Evolutionary conservation across 2,113 vertebrate species (phyloP).

Genomic region (Apodemus speciosus): DNA sequence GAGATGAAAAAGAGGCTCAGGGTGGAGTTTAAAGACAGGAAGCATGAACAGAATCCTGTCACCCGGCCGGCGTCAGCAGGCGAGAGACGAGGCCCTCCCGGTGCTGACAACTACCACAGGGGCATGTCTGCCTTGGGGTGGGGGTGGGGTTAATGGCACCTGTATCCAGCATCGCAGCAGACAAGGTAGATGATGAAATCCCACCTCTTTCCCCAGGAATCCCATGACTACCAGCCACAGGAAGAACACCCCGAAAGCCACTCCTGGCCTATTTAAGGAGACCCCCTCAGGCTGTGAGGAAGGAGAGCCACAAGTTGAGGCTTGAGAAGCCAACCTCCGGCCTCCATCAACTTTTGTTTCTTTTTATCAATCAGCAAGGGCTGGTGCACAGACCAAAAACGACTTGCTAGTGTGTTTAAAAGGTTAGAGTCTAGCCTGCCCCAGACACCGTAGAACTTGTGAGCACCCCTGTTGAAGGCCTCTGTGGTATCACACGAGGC

Average conservation of each 20-base stretch:
- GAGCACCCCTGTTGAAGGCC: neutral
- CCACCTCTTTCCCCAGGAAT: neutral
- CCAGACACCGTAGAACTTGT: neutral
- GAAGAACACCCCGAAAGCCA: neutral
- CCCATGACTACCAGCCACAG: neutral
- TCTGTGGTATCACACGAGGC: neutral
- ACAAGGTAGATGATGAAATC: neutral
- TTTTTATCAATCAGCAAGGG: neutral
- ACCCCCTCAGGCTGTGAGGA: neutral
- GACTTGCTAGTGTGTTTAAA: neutral
- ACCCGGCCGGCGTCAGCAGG: no score
- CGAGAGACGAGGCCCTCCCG: neutral
- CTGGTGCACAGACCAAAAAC: neutral
- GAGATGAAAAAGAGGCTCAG: slow-evolving; percentile 30
- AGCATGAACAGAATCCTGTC: neutral
- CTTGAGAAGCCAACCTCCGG: neutral
- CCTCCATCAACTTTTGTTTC: neutral
- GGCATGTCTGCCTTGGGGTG: neutral
- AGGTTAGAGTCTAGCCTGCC: neutral
- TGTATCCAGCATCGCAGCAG: neutral
- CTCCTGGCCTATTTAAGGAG: slow-evolving; percentile 17
- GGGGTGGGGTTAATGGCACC: neutral
- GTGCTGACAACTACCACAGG: neutral
- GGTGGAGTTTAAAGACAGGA: neutral
- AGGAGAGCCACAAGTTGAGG: neutral